Base-by-base conservation (phyloP, 92 coral and sea anemone species). In the Palythoa heliodiscus region DNA sequence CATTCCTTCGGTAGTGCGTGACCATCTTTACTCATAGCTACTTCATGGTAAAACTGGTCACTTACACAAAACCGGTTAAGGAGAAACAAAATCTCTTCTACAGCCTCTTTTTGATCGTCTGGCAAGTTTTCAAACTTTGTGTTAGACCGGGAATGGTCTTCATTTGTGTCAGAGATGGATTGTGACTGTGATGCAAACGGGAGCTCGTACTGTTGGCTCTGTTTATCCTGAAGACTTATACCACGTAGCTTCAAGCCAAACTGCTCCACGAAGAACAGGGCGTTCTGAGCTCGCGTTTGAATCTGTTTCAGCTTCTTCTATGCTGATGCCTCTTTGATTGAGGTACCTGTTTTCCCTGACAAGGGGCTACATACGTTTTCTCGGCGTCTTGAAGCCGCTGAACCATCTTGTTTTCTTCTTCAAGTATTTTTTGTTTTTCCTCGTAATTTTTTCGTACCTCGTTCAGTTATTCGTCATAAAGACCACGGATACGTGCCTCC, bases 401-500 rank as follows among this genome's bases (percentile, higher is more conserved):
- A 20, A 22, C 29, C 71, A 66, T 66, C 13, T 24, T n/a, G 29
- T 66, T 66, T 66, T 66, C 35, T 20, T 24, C 71, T n/a, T 24
- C 4, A 7, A 66, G 35, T 4, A 6, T 11, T 66, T 66, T n/a
- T 66, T 22, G 35, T 66, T 66, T 22, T 20, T 66, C 35, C 10
- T 66, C 37, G 35, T n/a, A 66, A 20, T 19, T 66, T n/a, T 66
- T 20, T 20, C 71, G 35, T 7, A 66, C 71, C 71, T 66, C 71
- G 9, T 66, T 6, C 10, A 66, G 4, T 38, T 82, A 75, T 90
- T 86, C 88, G 43, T 14, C 24, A 22, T 74, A 70, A 19, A 86
- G 86, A 22, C 25, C 61, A 57, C 75, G 52, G 54, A 86, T 70
- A 67, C 64, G 78, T 61, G 64, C 79, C 79, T 77, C 83, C 70